A percentile compares a stretch with the other conserved stretches of the same genome.
Conservation (phyloP, 2,888 invertebrate species). For the Agrotis clavis region DNA sequence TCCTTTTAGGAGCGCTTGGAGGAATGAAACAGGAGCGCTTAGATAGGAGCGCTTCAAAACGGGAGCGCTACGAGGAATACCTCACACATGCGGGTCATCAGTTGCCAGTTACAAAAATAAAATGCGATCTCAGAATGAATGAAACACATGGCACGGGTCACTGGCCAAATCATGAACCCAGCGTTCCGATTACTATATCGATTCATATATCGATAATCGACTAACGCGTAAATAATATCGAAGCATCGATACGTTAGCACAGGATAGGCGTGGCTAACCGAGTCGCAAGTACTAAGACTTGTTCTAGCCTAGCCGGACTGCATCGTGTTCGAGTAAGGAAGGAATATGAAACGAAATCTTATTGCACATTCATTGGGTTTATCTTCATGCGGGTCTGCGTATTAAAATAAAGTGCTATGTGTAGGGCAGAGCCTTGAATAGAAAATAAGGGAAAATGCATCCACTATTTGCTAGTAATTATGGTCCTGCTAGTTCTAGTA, state of each 20-base stretch:
- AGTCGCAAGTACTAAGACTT: slow-evolving; percentile 77
- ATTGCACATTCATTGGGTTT: slow-evolving; percentile 59
- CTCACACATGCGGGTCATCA: slow-evolving; percentile 6
- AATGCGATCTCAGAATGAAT: slow-evolving; percentile 43
- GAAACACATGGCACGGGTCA: slow-evolving; percentile 78
- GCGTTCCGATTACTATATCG: slow-evolving; percentile 75
- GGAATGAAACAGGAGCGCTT: too few relatives aligned
- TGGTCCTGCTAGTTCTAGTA: background rate
- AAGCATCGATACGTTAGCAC: slow-evolving; percentile 66
- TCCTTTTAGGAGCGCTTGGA: too few relatives aligned
- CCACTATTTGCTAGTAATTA: slow-evolving; percentile 10
- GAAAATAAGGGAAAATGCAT: slow-evolving; percentile 20
- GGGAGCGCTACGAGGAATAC: too few relatives aligned
- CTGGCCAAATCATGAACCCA: slow-evolving; percentile 74
- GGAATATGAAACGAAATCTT: slow-evolving; percentile 75
- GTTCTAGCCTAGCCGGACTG: slow-evolving; percentile 71
- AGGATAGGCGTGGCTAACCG: slow-evolving; percentile 77
- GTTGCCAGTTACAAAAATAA: slow-evolving; percentile 45
- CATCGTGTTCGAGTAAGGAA: slow-evolving; percentile 73
- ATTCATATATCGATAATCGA: slow-evolving; percentile 75
- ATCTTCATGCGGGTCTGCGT: slow-evolving; percentile 33
- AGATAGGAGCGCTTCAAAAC: too few relatives aligned
- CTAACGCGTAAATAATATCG: slow-evolving; percentile 68
- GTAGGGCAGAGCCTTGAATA: background rate
- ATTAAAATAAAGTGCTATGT: slow-evolving; percentile 22